Conservation (phyloP, 2,888 invertebrate species). For the Drosophila siamana region DNA sequence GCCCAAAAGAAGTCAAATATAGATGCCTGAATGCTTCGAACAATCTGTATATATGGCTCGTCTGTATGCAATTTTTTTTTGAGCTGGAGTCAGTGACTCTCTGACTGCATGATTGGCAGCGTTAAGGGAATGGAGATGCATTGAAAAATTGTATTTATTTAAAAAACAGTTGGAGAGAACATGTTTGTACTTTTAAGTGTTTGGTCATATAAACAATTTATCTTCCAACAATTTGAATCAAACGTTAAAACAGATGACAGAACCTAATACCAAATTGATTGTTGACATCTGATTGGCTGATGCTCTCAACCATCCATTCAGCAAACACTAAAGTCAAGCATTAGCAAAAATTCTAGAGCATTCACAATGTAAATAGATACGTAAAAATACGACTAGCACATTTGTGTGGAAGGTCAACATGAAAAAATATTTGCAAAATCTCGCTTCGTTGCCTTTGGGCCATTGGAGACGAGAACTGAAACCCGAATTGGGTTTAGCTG, state of each 20-base stretch:
- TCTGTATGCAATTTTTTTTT: neutral
- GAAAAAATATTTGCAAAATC: constrained; percentile 22
- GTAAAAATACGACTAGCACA: neutral
- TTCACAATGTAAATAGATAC: neutral
- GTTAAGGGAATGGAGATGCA: too few species aligned
- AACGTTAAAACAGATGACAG: neutral
- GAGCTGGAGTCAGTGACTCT: neutral
- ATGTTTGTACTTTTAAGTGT: neutral
- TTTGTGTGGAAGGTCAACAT: constrained; percentile 16
- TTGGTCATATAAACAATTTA: neutral
- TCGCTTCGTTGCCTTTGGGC: neutral
- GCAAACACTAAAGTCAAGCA: neutral
- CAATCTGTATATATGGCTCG: neutral
- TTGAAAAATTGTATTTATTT: neutral
- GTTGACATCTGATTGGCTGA: neutral
- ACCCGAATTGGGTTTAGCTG: constrained; percentile 16
- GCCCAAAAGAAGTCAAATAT: constrained; percentile 18
- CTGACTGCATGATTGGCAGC: neutral
- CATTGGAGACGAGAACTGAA: constrained; percentile 6
- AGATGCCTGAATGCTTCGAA: constrained; percentile 4
- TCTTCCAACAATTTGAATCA: neutral
- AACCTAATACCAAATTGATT: neutral
- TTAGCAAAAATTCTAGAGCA: neutral
- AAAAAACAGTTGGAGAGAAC: neutral
- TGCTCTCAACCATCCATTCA: neutral